phyloP scores from a whole-genome alignment of 2,888 invertebrate species.

The Coelinius sp. region DNA sequence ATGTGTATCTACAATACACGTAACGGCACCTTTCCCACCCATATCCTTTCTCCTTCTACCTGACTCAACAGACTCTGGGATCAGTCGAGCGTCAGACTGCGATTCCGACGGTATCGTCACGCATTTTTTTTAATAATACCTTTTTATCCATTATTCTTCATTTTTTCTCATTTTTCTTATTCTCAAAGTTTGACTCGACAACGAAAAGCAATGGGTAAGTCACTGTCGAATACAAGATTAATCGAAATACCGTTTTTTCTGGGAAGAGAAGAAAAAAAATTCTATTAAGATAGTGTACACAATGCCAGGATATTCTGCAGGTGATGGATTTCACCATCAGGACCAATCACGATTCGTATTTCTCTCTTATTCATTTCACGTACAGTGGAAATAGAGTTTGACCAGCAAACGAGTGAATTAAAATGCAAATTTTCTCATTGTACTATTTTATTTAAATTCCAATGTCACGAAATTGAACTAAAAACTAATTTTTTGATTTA shows the following conservation, averaged over 20 bases:
- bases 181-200: background rate
- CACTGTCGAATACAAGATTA: background rate
- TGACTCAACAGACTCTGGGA: slow-evolving; percentile 36
- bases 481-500: slow-evolving; percentile 23
- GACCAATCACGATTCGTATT: slow-evolving; percentile 1
- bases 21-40: slow-evolving; percentile 51
- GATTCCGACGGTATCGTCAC: slow-evolving; percentile 25
- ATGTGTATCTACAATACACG: slow-evolving; percentile 25
- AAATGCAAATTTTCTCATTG: slow-evolving; percentile 9
- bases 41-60: slow-evolving; percentile 20
- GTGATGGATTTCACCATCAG: slow-evolving; percentile 23
- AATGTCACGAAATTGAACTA: background rate
- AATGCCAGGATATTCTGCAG: slow-evolving; percentile 5
- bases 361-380: background rate
- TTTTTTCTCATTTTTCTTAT: background rate
- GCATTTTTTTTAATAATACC: background rate
- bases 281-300: slow-evolving; percentile 14
- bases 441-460: background rate
- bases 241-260: slow-evolving; percentile 3
- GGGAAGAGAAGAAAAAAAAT: background rate
- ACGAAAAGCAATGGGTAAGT: slow-evolving; percentile 5
- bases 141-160: background rate
- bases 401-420: slow-evolving; percentile 7
- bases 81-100: slow-evolving; percentile 46
- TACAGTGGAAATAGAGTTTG: slow-evolving; percentile 6